phyloP scores from a whole-genome alignment of 2,888 invertebrate genomes.

The Smittia aterrima region DNA sequence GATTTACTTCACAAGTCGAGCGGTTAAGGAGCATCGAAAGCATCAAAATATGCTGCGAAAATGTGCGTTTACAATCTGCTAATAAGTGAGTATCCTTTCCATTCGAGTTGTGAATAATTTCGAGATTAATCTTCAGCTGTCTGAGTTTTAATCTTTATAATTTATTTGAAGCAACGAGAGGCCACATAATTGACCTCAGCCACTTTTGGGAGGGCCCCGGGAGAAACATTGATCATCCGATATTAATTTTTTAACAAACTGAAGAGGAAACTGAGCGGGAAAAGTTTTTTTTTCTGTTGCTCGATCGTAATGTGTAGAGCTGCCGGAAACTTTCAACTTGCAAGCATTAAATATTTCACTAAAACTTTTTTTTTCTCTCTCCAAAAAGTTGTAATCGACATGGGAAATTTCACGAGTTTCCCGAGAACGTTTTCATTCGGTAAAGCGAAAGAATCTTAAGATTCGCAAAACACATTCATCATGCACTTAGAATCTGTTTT shows the following conservation, averaged over 20 bases:
- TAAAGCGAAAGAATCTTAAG: too few relatives aligned
- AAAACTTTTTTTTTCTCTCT: too few relatives aligned
- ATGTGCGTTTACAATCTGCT: slow-evolving; percentile 40
- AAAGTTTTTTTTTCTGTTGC: not conserved
- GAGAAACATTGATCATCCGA: not conserved
- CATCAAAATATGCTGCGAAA: slow-evolving; percentile 40
- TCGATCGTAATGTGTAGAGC: not conserved
- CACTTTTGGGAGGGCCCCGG: not conserved
- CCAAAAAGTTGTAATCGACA: too few relatives aligned
- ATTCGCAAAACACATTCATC: too few relatives aligned
- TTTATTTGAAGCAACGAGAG: not conserved
- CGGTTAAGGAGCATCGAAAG: not conserved
- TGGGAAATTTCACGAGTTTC: too few relatives aligned
- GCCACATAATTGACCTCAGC: not conserved
- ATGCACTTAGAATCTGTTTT: too few relatives aligned
- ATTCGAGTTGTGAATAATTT: not conserved
- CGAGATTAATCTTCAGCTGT: not conserved
- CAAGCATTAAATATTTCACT: not conserved
- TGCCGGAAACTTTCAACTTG: not conserved
- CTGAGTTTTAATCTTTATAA: not conserved
- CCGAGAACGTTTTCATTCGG: too few relatives aligned
- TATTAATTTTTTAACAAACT: not conserved
- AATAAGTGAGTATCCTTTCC: slow-evolving; percentile 33
- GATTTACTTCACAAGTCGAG: not conserved
- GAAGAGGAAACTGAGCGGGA: not conserved